A percentile compares a stretch with the other conserved stretches of the same genome.
These are phyloP conservation scores for Apomyelois bistriatella DNA, from an alignment of 2,888 invertebrate species.

Conservation along the genomic window DNA sequence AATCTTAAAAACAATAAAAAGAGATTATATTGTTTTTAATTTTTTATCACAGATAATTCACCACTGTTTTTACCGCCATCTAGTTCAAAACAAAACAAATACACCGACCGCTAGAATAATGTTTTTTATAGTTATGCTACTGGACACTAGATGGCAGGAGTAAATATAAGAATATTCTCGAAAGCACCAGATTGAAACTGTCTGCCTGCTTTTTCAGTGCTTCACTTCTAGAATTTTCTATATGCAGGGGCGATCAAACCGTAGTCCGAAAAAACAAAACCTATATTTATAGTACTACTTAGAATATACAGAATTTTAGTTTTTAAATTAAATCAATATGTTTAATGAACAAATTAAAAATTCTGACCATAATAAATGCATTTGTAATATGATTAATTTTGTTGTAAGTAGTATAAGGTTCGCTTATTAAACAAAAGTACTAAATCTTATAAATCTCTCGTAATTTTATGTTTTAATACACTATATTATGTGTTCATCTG, in stretches of 20 bases:
- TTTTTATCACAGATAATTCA: not conserved
- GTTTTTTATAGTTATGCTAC: constrained; percentile 28
- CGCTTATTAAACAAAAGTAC: not conserved
- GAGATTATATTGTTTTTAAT: no score
- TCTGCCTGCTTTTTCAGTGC: no score
- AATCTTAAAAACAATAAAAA: no score
- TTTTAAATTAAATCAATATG: no score
- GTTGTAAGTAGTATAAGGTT: not conserved
- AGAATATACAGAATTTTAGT: no score
- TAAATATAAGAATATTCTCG: constrained; percentile 1
- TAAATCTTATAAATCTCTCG: not conserved
- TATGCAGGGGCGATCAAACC: constrained; percentile 19
- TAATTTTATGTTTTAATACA: no score
- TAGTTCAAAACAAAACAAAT: not conserved
- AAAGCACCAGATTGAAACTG: constrained; percentile 22
- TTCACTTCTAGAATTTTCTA: constrained; percentile 19
- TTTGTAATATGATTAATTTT: no score
- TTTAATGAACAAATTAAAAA: no score
- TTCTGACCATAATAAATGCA: no score
- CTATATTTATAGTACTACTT: no score
- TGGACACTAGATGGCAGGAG: constrained; percentile 34
- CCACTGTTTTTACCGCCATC: not conserved
- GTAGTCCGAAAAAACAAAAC: constrained; percentile 17
- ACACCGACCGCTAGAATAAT: not conserved
- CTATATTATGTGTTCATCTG: not conserved